A percentile compares a stretch with the other conserved stretches of the same genome.
Conservation (phyloP, 2,888 invertebrate genomes). For the Hipparchia sbordonii region DNA sequence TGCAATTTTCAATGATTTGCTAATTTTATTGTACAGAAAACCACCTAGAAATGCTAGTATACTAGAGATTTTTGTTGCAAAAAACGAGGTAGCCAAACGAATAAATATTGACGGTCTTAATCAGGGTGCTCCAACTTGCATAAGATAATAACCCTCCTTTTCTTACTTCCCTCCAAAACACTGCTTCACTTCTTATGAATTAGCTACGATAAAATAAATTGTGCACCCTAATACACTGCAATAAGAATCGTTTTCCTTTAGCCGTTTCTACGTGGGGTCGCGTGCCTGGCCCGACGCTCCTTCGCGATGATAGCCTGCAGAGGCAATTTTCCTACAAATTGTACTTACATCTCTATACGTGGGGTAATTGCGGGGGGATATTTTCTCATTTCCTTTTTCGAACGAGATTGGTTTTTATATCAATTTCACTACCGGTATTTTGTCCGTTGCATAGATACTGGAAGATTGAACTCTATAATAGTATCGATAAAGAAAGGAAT, state of each 20-base stretch:
- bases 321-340: slow-evolving; percentile 74
- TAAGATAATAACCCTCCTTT: slow-evolving; percentile 21
- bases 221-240: background rate
- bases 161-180: slow-evolving; percentile 79
- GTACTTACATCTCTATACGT: slow-evolving; percentile 50
- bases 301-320: slow-evolving; percentile 66
- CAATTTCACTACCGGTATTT: slow-evolving; percentile 36
- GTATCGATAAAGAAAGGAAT: no score
- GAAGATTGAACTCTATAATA: background rate
- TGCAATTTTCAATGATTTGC: no score
- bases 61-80: no score
- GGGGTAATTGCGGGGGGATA: slow-evolving; percentile 58
- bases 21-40: no score
- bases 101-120: background rate
- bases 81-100: background rate
- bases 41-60: no score
- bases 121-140: background rate
- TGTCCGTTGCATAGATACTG: slow-evolving; percentile 6
- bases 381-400: slow-evolving; percentile 60
- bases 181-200: slow-evolving; percentile 45
- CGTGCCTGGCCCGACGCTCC: slow-evolving; percentile 63
- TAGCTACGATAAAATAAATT: background rate
- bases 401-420: slow-evolving; percentile 53
- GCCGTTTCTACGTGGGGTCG: slow-evolving; percentile 46
- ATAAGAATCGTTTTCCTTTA: background rate